Evolutionary conservation across 2,797 vertebrate species (phyloP).

Genomic region (Onychomys torridus): DNA sequence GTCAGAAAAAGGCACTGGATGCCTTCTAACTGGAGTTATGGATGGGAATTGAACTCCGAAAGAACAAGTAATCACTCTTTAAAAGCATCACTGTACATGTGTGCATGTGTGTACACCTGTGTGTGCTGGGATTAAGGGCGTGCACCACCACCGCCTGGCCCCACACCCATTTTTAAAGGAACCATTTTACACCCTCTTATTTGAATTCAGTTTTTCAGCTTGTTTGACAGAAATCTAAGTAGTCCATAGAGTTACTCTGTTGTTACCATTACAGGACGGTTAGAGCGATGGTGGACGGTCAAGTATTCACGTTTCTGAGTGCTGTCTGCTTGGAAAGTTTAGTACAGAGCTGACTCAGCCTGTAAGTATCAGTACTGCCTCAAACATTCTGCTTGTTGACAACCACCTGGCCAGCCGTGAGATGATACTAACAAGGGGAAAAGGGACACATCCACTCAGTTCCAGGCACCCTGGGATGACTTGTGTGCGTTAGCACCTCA

Average conservation of each 20-base stretch:
- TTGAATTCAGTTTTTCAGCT: slow-evolving; percentile 19
- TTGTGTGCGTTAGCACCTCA: background rate
- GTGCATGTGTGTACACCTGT: background rate
- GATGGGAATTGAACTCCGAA: background rate
- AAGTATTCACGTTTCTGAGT: background rate
- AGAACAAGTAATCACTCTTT: background rate
- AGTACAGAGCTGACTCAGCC: background rate
- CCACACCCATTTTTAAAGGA: background rate
- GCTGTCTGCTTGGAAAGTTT: background rate
- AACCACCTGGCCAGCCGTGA: background rate
- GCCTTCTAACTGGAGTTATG: background rate
- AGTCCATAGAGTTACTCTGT: background rate
- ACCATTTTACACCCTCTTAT: background rate
- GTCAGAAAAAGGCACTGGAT: background rate
- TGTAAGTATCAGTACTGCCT: background rate
- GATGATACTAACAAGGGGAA: background rate
- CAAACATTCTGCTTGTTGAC: background rate
- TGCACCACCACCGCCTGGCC: background rate
- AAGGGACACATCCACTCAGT: background rate
- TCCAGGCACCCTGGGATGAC: background rate
- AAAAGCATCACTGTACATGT: background rate
- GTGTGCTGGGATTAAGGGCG: background rate
- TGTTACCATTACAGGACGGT: background rate
- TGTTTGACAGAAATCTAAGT: background rate
- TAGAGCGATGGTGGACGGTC: background rate